phyloP scores from a whole-genome alignment of 2,888 invertebrate species.

The Cecidostiba fungosa region DNA sequence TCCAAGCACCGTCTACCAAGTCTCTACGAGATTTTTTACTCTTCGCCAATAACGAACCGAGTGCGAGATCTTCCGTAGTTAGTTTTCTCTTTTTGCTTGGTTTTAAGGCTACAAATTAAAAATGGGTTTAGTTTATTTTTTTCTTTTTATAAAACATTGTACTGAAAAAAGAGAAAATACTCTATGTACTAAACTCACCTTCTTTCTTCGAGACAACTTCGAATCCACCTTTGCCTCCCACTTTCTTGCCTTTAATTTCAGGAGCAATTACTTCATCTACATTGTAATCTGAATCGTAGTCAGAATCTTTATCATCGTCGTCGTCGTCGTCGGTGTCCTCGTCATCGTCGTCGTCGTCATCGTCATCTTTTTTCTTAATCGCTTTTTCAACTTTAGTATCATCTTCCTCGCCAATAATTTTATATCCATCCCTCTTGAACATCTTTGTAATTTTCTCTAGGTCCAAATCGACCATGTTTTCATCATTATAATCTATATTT shows the following conservation, averaged over 20 bases:
- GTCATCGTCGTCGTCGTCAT: slow-evolving; percentile 48
- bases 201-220: slow-evolving; percentile 85
- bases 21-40: slow-evolving; percentile 96
- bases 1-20: slow-evolving; percentile 94
- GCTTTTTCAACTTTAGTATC: slow-evolving; percentile 59
- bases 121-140: slow-evolving; percentile 24
- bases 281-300: slow-evolving; percentile 81
- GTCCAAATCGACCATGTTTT: slow-evolving; percentile 93
- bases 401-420: slow-evolving; percentile 76
- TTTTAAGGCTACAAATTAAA: slow-evolving; percentile 80
- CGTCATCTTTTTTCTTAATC: slow-evolving; percentile 55
- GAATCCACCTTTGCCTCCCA: slow-evolving; percentile 83
- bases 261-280: slow-evolving; percentile 76
- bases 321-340: slow-evolving; percentile 66
- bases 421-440: slow-evolving; percentile 87
- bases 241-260: slow-evolving; percentile 72
- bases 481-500: slow-evolving; percentile 88
- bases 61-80: slow-evolving; percentile 92
- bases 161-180: slow-evolving; percentile 63
- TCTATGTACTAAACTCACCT: slow-evolving; percentile 78
- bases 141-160: background rate
- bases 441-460: slow-evolving; percentile 89
- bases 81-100: slow-evolving; percentile 86
- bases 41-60: slow-evolving; percentile 94
- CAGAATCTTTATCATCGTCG: slow-evolving; percentile 55